Evolutionary conservation across 2,888 invertebrate species (phyloP), one percentile per base, ranked within the genome.

Genomic region (Pristionchus japonicus): DNA sequence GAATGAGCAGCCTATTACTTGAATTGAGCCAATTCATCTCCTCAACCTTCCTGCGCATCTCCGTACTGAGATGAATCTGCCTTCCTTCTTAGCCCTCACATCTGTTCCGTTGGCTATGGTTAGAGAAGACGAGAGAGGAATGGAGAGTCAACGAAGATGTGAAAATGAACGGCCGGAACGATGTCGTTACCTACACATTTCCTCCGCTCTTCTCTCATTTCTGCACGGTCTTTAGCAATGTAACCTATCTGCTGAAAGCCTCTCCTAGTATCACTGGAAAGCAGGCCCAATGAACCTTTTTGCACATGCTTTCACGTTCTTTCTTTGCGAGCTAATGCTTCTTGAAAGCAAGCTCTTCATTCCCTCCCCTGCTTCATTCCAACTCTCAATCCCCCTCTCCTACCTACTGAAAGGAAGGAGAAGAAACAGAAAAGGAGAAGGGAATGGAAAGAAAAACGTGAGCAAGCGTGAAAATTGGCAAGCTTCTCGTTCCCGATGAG

Each of bases 391-490:
- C 70, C 70, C 64, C 31, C 27, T n/a, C n/a, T 52, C 52, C 70
- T 70, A 70, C 70, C 34, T 37, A 13, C 70, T 37, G 43, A 43
- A 77, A 27, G 27, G 77, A 27, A 77, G 77, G 34, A 77, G 70
- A 40, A 74, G 74, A 77, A 27, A 43, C 43, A 40, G 37, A 40
- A 74, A 9, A 40, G 15, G 70, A 40, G 70, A 74, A 74, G 70
- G 67, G 23, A 67, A 34, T 15, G 34, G 67, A 20, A 23, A 67
- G 67, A 67, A 34, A n/a, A 34, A 34, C 70, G 34, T 23, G 34
- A 23, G 70, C 70, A 74, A 34, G 64, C 64, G 64, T 64, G 64
- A 37, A 70, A 70, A 70, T 70, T 70, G 70, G 34, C 57, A 57
- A 37, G 37, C 37, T 9, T 70, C 34, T 70, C 34, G 70, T 70